These are phyloP conservation scores for fruit fly (Drosophila melanogaster) DNA, from an alignment of 1,140 invertebrate species.

Conservation along the genomic window Release_6_plus_ISO1_MT NT_037436.4:13705001-13705500, in stretches of 20 bases:
- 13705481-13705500: neutral
- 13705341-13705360: constrained; percentile 44
- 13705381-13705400: constrained; percentile 3
- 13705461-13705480: neutral
- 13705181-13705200: constrained; percentile 37
- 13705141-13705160: constrained; percentile 40
- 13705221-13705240: constrained; percentile 73
- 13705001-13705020: constrained; percentile 6
- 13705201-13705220: constrained; percentile 64
- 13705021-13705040: constrained; percentile 28
- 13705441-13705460: neutral
- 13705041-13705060: constrained; percentile 57
- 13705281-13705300: constrained; percentile 78
- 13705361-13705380: constrained; percentile 1
- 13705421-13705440: neutral
- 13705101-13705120: constrained; percentile 47
- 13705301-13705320: constrained; percentile 79
- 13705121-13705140: constrained; percentile 67
- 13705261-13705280: constrained; percentile 53
- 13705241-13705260: constrained; percentile 27
- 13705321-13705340: constrained; percentile 74
- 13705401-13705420: neutral
- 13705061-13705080: constrained; percentile 66
- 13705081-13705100: constrained; percentile 72
- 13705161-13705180: constrained; percentile 40